These are phyloP conservation scores for Xestia c-nigrum DNA, from an alignment of 2,888 invertebrate genomes.

Conservation along the genomic window DNA sequence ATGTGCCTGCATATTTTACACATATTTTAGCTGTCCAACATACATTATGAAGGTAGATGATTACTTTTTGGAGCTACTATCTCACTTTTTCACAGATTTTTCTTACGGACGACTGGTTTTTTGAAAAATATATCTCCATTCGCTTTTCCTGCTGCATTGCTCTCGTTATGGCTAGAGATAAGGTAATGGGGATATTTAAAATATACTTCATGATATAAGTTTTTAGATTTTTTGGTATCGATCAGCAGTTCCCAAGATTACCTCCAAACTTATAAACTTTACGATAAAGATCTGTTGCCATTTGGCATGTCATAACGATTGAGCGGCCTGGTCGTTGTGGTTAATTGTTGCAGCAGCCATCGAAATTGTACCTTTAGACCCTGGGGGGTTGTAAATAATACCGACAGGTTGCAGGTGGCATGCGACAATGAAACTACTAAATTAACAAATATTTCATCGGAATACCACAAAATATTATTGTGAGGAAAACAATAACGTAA, in stretches of 20 bases:
- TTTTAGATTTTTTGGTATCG: background rate
- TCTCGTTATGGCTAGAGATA: background rate
- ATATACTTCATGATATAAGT: background rate
- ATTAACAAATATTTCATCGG: background rate
- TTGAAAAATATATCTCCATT: background rate
- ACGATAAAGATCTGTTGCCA: background rate
- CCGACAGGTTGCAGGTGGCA: background rate
- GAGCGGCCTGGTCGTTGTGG: background rate
- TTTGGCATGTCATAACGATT: background rate
- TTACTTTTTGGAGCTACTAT: background rate
- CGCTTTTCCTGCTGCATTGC: background rate
- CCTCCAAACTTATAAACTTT: background rate
- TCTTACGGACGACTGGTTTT: background rate
- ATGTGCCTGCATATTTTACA: constrained; percentile 37
- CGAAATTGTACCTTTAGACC: background rate
- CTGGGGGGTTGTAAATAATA: background rate
- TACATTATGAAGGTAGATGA: background rate
- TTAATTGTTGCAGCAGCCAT: background rate
- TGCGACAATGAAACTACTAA: background rate
- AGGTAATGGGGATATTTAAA: background rate
- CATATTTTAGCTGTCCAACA: constrained; percentile 11
- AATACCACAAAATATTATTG: background rate
- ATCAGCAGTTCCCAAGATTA: background rate
- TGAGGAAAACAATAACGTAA: background rate
- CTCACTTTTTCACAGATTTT: background rate